Evolutionary conservation across 2,797 vertebrate genomes (phyloP).

Genomic region (Pangasius sanitwongsei): DNA sequence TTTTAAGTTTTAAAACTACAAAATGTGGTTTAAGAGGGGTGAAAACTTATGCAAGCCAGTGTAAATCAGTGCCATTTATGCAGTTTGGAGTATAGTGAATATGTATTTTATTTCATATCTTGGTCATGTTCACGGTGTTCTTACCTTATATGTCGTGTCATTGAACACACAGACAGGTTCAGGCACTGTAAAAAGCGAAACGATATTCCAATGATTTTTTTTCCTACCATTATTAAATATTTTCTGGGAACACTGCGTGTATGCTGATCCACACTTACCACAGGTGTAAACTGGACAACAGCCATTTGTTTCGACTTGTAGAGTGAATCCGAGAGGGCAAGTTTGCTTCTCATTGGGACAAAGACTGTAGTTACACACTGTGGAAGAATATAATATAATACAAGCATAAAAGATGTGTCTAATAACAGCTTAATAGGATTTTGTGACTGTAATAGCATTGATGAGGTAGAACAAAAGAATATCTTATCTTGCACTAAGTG

Average conservation of each 20-base stretch:
- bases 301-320: slow-evolving; percentile 22
- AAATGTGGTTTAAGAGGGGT: not conserved
- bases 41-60: not conserved
- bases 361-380: slow-evolving; percentile 70
- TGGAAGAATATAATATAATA: not conserved
- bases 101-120: not conserved
- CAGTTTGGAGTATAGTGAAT: not conserved
- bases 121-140: not conserved
- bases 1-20: no score
- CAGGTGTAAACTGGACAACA: slow-evolving; percentile 71
- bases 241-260: not conserved
- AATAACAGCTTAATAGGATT: not conserved
- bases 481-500: no score
- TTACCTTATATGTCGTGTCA: slow-evolving; percentile 67
- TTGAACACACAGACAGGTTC: slow-evolving; percentile 61
- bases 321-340: slow-evolving; percentile 64
- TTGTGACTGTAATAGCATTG: not conserved
- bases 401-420: not conserved
- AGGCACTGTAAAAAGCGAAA: slow-evolving; percentile 22
- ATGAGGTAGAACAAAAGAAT: not conserved
- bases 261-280: slow-evolving; percentile 62
- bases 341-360: slow-evolving; percentile 53
- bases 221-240: not conserved
- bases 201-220: not conserved
- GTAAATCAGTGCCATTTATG: not conserved